Percentiles rank a stretch among this genome's conserved stretches.
Conservation (phyloP, 2,797 vertebrate species). For the Gila robusta region DNA sequence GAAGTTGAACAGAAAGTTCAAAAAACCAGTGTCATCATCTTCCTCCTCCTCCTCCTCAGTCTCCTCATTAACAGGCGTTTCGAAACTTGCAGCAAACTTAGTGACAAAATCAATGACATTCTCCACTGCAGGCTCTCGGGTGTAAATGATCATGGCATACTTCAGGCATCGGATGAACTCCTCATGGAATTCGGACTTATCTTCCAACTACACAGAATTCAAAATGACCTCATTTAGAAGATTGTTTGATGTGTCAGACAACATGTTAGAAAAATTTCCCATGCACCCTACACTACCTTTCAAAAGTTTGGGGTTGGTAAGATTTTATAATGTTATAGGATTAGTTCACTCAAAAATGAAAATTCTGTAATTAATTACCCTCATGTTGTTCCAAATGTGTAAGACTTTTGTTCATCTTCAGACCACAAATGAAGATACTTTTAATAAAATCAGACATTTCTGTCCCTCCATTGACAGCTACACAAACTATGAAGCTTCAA, state of each 20-base stretch:
- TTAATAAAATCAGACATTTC: too few relatives aligned
- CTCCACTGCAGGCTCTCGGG: slow-evolving; percentile 89
- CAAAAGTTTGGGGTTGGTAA: background rate
- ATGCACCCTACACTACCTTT: background rate
- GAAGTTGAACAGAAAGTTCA: slow-evolving; percentile 90
- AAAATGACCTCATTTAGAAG: background rate
- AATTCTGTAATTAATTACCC: too few relatives aligned
- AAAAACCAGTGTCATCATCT: slow-evolving; percentile 79
- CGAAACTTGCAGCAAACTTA: slow-evolving; percentile 89
- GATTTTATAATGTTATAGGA: background rate
- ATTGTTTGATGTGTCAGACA: background rate
- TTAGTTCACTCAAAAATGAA: too few relatives aligned
- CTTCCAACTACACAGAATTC: slow-evolving; percentile 77
- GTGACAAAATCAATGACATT: slow-evolving; percentile 89
- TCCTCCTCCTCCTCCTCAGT: slow-evolving; percentile 60
- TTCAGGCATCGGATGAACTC: slow-evolving; percentile 91
- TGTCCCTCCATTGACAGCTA: too few relatives aligned
- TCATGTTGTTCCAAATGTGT: too few relatives aligned
- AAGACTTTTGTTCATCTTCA: too few relatives aligned
- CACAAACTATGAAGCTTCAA: too few relatives aligned
- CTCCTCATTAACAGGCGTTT: slow-evolving; percentile 71
- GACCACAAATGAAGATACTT: too few relatives aligned
- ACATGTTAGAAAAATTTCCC: background rate
- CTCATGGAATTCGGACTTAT: slow-evolving; percentile 87
- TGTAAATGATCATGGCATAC: slow-evolving; percentile 92